Evolutionary conservation across 2,888 invertebrate species (phyloP).

Genomic region (Drosophila ezoana): DNA sequence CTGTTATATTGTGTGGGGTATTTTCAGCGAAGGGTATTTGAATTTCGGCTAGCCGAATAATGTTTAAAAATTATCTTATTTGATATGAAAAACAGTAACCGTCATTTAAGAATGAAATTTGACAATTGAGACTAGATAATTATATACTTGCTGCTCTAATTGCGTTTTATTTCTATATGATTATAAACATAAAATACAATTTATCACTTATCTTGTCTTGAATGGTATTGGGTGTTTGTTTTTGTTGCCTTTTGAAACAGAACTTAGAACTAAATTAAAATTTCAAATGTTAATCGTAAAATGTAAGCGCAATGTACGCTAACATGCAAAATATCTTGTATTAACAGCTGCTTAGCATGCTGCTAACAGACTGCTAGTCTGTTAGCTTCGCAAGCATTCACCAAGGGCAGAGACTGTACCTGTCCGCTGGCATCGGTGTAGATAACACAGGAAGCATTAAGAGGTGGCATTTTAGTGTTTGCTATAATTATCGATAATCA

Average conservation of each 20-base stretch:
- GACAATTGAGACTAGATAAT: constrained; percentile 24
- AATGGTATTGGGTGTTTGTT: constrained; percentile 9
- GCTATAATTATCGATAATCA: constrained; percentile 65
- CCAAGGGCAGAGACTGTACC: constrained; percentile 86
- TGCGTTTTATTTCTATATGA: constrained; percentile 62
- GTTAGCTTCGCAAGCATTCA: constrained; percentile 5
- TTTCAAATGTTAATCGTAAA: neutral
- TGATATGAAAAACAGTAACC: constrained; percentile 1
- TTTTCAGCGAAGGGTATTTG: constrained; percentile 8
- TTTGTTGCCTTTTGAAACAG: constrained; percentile 31
- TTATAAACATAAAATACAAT: constrained; percentile 41
- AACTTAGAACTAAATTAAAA: constrained; percentile 36
- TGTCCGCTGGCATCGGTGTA: constrained; percentile 98
- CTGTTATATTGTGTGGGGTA: neutral
- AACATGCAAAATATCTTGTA: constrained; percentile 34
- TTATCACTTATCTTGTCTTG: constrained; percentile 18
- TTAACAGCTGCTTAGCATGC: constrained; percentile 40
- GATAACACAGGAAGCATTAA: constrained; percentile 96
- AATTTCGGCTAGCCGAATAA: constrained; percentile 24
- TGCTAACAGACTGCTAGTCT: constrained; percentile 38
- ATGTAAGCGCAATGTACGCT: constrained; percentile 9
- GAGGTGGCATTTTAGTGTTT: constrained; percentile 88
- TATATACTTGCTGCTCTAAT: constrained; percentile 75
- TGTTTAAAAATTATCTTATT: constrained; percentile 15
- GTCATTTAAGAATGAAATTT: constrained; percentile 35